Evolutionary conservation across 1,140 invertebrate species (phyloP).

Genomic region (Melipona quadrifasciata): DNA sequence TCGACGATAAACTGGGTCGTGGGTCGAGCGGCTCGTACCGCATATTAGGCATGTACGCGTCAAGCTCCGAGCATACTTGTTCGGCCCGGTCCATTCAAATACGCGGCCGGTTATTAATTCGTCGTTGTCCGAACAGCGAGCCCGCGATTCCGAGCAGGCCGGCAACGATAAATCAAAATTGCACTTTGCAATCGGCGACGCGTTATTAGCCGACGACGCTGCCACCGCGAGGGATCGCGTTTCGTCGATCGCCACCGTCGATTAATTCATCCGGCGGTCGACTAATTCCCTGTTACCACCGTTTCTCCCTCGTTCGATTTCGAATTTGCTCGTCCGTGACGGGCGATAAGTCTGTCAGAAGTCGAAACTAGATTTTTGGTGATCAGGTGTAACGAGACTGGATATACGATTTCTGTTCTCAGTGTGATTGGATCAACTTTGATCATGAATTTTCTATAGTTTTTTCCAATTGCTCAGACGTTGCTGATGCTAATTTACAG

Average conservation of each 20-base stretch:
- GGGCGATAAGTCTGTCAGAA: neutral
- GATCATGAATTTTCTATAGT: neutral
- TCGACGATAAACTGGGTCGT: conserved; percentile 22
- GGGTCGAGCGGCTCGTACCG: neutral
- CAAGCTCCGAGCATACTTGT: conserved; percentile 32
- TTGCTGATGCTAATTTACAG: neutral
- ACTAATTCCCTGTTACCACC: neutral
- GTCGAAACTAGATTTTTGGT: neutral
- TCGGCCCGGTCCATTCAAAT: neutral
- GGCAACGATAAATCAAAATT: conserved; percentile 30
- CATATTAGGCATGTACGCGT: neutral
- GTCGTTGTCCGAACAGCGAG: conserved; percentile 2
- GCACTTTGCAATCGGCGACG: neutral
- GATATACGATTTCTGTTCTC: neutral
- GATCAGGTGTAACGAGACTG: neutral
- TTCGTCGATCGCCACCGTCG: neutral
- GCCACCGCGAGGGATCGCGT: neutral
- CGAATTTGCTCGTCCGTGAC: neutral
- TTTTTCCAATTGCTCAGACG: no score
- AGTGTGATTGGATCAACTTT: neutral
- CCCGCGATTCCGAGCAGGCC: neutral
- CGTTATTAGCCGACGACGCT: conserved; percentile 1
- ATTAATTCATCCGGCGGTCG: conserved; percentile 24
- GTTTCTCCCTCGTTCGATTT: neutral
- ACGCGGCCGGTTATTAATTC: conserved; percentile 38